A percentile compares a stretch with the other conserved stretches of the same genome.
Evolutionary conservation across 2,888 invertebrate genomes (phyloP).

Genomic region (Nymphalis polychloros): DNA sequence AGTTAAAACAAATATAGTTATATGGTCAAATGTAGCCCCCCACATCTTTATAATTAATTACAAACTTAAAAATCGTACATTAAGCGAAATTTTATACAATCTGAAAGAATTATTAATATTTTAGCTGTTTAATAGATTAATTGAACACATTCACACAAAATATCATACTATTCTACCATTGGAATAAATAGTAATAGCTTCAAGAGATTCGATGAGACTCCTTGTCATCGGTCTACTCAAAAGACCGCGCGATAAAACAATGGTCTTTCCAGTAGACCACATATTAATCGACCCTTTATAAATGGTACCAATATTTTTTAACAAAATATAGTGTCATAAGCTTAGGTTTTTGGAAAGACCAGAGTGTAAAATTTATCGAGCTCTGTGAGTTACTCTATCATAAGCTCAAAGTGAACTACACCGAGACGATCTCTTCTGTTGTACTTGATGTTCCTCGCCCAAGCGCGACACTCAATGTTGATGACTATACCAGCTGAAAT

Average conservation of each 20-base stretch:
- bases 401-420: slow-evolving; percentile 82
- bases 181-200: not conserved
- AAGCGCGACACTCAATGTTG: slow-evolving; percentile 92
- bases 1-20: too few relatives aligned
- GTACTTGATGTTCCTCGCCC: slow-evolving; percentile 92
- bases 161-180: not conserved
- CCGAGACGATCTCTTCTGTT: slow-evolving; percentile 84
- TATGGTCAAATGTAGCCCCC: too few relatives aligned
- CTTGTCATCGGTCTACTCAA: slow-evolving; percentile 10
- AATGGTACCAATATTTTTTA: not conserved
- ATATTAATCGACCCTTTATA: not conserved
- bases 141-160: not conserved
- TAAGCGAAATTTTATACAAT: too few relatives aligned
- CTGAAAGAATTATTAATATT: too few relatives aligned
- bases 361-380: not conserved
- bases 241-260: not conserved
- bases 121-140: not conserved
- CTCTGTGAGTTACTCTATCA: slow-evolving; percentile 69
- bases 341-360: slow-evolving; percentile 33
- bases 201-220: slow-evolving; percentile 6
- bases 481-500: slow-evolving; percentile 81
- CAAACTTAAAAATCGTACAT: too few relatives aligned
- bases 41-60: too few relatives aligned
- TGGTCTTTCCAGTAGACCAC: slow-evolving; percentile 8
- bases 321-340: not conserved